Base-by-base conservation (phyloP, 2,888 invertebrate species). In the Helicoverpa assulta region DNA sequence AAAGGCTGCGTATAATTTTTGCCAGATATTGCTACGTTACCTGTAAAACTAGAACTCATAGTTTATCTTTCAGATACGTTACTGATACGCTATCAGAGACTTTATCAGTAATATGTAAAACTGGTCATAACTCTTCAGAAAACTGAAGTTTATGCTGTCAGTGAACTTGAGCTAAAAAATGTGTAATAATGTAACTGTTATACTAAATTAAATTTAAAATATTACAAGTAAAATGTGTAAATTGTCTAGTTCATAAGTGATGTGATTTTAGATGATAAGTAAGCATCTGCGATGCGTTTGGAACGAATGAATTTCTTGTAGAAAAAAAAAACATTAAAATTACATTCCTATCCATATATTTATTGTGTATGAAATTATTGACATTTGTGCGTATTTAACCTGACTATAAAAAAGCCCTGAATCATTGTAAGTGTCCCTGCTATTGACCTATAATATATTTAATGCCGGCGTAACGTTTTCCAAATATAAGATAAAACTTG, bases 261-360 rank as follows among this genome's bases (percentile, higher is more conserved):
- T 80, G 84, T 84, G 84, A 84, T 84, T 71, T 61, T 82, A 82
- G 81, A 54, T 53, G 43, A 10, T 83, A 84, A 80, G 76, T 62
- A 53, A 65, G 53, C 60, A 58, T 55, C 58, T 29, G 52, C 33
- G 16, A 58, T 43, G 43, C 14, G n/a, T 57, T 8, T 33, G 40
- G 52, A 73, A 76, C 60, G 66, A 40, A 62, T 61, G 76, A 76
- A 76, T 73, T 61, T 55, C 50, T 55, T 8, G 16, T 62, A 73
- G 33, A 73, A 59, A 77, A 47, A 16, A 16, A 47, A 33, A 33
- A 33, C 8, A 8, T 10, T n/a, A 47, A n/a, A 52, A 65, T 50
- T 47, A 70, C 80, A 80, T 77, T 80, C 77, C 77, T 75, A 26
- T 14, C 29, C 19, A 51, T 47, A 40, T 54, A 7, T 40, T 43